Base-by-base conservation (phyloP, 2,113 vertebrate species). In the Pachycephala philippinensis region DNA sequence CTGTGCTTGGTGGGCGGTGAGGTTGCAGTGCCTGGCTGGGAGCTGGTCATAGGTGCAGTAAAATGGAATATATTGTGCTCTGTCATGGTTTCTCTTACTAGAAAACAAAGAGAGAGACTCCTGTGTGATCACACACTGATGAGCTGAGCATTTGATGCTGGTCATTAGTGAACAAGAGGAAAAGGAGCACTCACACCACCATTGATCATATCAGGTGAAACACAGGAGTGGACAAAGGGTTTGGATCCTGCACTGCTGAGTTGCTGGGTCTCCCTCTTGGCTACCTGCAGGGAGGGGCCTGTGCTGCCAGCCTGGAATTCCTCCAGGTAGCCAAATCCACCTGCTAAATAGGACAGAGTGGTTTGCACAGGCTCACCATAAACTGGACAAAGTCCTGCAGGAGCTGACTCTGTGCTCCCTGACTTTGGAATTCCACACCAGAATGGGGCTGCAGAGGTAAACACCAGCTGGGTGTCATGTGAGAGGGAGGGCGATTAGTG, bases 381-480 rank as follows among this genome's bases (percentile, higher is more conserved):
- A 69, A 10, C n/a, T 83, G 61, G 63, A 22, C 52, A 15, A 65
- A 63, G 40, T 56, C 87, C 77, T 75, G 19, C 52, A 26, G 39
- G 47, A 69, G 61, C 1, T 72, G 7, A 10, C 15, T 44, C 14
- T 31, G 27, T 3, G 6, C 45, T 45, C 2, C 4, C 31, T 40
- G 39, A 7, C 27, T 84, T 30, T 60, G 69, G 74, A 68, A 82
- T 95, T 89, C 56, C 81, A 61, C 56, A 26, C 35, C 35, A 56
- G 72, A 92, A 68, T 0, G 11, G 72, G 88, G 59, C 83, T 80
- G 16, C 44, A 61, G 93, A 92, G 80, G 77, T 52, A 86, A 92
- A 90, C 75, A 91, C 64, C 92, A 93, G 79, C 76, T 86, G 96
- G 90, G 75, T 88, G 88, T 72, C 75, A 45, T 65, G 90, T 57